Evolutionary conservation across 2,888 invertebrate species (phyloP).

Genomic region (Unio delphinus): DNA sequence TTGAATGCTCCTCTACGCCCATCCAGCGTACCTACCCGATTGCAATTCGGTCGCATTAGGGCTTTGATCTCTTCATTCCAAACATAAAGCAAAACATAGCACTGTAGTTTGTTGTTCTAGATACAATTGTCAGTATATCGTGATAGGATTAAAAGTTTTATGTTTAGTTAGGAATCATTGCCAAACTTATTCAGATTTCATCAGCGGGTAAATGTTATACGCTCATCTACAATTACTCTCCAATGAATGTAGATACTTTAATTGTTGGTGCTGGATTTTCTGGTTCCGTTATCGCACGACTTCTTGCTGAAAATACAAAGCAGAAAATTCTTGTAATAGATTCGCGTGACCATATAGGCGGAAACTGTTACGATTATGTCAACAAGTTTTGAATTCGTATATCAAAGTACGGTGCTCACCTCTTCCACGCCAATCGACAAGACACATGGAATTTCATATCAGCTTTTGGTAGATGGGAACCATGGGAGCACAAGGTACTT

Average conservation of each 20-base stretch:
- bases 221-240: no score
- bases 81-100: no score
- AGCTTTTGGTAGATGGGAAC: slow-evolving; percentile 5
- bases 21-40: no score
- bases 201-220: no score
- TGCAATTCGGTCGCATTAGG: no score
- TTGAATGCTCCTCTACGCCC: no score
- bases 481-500: slow-evolving; percentile 4
- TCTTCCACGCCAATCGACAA: slow-evolving; percentile 7
- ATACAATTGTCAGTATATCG: no score
- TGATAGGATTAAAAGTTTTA: no score
- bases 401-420: slow-evolving; percentile 8
- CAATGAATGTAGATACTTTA: slow-evolving; percentile 2
- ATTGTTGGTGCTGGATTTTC: slow-evolving; percentile 8
- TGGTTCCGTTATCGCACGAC: slow-evolving; percentile 7
- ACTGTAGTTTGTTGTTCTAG: no score
- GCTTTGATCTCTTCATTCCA: no score
- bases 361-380: slow-evolving; percentile 11
- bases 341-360: slow-evolving; percentile 12
- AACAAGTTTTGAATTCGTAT: slow-evolving; percentile 9
- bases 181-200: no score
- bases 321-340: slow-evolving; percentile 7
- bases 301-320: slow-evolving; percentile 4
- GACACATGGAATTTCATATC: slow-evolving; percentile 6
- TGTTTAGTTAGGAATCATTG: no score